Evolutionary conservation across 2,888 invertebrate genomes (phyloP), one percentile per base, ranked within the genome.

Genomic region (Peribatodes rhomboidaria): DNA sequence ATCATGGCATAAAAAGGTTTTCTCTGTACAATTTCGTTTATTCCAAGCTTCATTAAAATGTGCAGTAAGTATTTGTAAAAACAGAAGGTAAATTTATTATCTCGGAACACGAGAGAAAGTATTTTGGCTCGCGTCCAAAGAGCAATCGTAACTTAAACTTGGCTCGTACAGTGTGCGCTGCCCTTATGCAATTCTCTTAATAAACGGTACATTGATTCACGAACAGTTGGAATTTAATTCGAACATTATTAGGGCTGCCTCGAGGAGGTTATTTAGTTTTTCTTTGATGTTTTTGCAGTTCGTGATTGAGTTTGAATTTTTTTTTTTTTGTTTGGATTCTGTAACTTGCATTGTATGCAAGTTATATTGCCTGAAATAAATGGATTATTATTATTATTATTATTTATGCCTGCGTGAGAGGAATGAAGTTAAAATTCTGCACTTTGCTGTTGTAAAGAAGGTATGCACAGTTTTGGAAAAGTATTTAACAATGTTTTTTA

Each of bases 131-230:
- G 18, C n/a, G n/a, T 42, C 50, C 58, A 59, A 18, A 57, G 37
- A 52, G 4, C 31, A 39, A 31, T 18, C 31, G 31, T 67, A 47
- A 61, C 49, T 63, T 53, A 58, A 57, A 59, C 44, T 58, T 49
- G 55, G 39, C 41, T 59, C 3, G 16, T 11, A 31, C 20, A n/a
- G 50, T 76, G 73, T 75, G 65, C 67, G 72, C 59, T 63, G 63
- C 44, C 73, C 71, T 74, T 73, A 69, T 67, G 67, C 67, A 73
- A 76, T 74, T 72, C 61, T 67, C 58, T 70, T 65, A 35, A 65
- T 69, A 67, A 80, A 78, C 78, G 76, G 80, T 80, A 80, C 75
- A 78, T 74, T 75, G 72, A 77, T 72, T 50, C 50, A 50, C 50
- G 71, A 67, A 71, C 72, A 69, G 70, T 58, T 50, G 65, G 70